phyloP scores from a whole-genome alignment of 2,888 invertebrate genomes.

The Eristalis arbustorum region DNA sequence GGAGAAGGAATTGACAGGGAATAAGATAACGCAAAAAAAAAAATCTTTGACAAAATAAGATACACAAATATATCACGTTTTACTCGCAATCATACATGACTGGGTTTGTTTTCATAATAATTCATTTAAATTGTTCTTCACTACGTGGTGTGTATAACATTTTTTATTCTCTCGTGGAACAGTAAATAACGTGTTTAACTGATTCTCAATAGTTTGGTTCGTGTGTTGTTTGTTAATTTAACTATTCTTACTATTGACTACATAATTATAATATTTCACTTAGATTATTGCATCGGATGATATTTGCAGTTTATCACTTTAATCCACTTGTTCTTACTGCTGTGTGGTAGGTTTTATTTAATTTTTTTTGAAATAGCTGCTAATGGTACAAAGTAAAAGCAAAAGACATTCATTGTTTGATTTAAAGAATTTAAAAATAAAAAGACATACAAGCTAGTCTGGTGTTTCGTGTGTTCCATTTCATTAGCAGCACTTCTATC shows the following conservation, averaged over 20 bases:
- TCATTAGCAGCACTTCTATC: conserved; percentile 69
- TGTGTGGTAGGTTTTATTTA: conserved; percentile 7
- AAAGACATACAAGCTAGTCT: neutral
- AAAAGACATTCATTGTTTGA: conserved; percentile 2
- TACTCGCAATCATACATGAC: conserved; percentile 66
- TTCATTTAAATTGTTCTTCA: conserved; percentile 64
- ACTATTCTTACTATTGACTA: conserved; percentile 68
- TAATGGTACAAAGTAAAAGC: conserved; percentile 35
- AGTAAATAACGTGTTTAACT: conserved; percentile 60
- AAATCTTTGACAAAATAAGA: neutral
- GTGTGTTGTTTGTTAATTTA: conserved; percentile 67
- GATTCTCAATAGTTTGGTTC: conserved; percentile 65
- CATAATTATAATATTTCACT: conserved; percentile 57
- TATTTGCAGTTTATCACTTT: conserved; percentile 64
- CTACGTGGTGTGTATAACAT: conserved; percentile 61
- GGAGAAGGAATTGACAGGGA: neutral
- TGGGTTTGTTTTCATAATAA: conserved; percentile 4
- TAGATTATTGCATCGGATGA: conserved; percentile 68
- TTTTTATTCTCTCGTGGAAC: conserved; percentile 27
- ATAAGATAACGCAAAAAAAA: neutral
- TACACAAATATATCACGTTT: conserved; percentile 49
- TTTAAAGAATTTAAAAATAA: neutral
- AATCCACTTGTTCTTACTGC: conserved; percentile 2
- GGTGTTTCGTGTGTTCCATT: conserved; percentile 22
- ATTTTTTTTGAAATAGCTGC: conserved; percentile 60